Evolutionary conservation across 2,797 vertebrate genomes (phyloP).

Genomic region (Hydrophis major): DNA sequence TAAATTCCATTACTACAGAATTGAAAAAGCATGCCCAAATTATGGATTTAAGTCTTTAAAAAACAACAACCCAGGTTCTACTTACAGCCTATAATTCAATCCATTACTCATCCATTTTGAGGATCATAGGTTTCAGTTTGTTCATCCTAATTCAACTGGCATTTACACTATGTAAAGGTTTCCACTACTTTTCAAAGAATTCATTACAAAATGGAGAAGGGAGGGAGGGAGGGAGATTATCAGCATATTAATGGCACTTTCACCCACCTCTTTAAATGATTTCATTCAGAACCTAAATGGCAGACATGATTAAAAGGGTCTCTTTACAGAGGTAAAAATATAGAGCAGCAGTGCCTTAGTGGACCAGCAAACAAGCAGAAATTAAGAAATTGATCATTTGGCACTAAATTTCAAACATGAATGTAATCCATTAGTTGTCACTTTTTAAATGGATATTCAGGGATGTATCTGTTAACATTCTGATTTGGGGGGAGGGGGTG

Average conservation of each 20-base stretch:
- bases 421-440: not conserved
- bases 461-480: not conserved
- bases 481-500: not conserved
- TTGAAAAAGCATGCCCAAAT: not conserved
- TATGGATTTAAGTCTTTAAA: not conserved
- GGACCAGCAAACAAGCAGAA: not conserved
- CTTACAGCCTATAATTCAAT: not conserved
- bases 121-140: not conserved
- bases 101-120: not conserved
- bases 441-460: not conserved
- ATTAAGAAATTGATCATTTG: not conserved
- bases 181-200: too few relatives aligned
- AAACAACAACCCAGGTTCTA: not conserved
- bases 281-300: not conserved
- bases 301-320: not conserved
- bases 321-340: too few relatives aligned
- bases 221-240: not conserved
- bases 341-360: not conserved
- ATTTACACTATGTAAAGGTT: not conserved
- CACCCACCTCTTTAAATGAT: not conserved
- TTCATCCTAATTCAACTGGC: not conserved
- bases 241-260: not conserved
- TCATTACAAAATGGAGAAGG: too few relatives aligned
- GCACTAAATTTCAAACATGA: not conserved
- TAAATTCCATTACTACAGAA: not conserved